Evolutionary conservation across 2,888 invertebrate genomes (phyloP), one percentile per base, ranked within the genome.

Genomic region (Melanostoma mellinum): DNA sequence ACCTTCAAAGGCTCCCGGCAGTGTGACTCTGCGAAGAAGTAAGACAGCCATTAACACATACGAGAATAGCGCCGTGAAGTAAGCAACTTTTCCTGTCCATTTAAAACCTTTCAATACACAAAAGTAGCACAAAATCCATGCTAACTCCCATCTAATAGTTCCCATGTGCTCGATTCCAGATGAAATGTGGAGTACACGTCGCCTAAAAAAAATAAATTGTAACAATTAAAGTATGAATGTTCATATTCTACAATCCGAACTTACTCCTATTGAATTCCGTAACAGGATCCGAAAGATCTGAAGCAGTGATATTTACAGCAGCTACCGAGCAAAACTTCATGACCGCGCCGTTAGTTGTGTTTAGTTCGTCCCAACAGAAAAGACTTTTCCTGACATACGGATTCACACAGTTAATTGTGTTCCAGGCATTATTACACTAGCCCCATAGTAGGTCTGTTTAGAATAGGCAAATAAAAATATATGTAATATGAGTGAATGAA

Each of bases 261-360:
- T 94, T 93, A 99, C 99, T 99, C 98, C 99, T 99, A 99, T 92
- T 98, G 91, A 98, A 99, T 92, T 99, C 99, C 90, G 98, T 97
- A 40, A 99, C 99, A 0, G 99, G 99, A 89, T 99, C 98, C 2
- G 96, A 95, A 8, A 97, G 92, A 6, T 95, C 93, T 0, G 93
- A 91, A 42, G 94, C 93, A 73, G 95, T 94, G 73, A 97, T 92
- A 89, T 96, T 96, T 86, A 85, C 84, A 3, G 89, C 86, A 33
- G 90, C 88, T 35, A 91, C 85, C 1, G 89, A 87, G 63, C 91
- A 91, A 9, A 93, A 88, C 88, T 92, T 93, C 32, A 89, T 90
- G 0, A 88, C 20, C 3, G 88, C 88, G 35, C 89, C 89, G 50
- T 90, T 90, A 38, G 91, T 90, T 20, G 87, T 87, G 38, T 89